These are phyloP conservation scores for Morpho deidamia DNA, from an alignment of 2,888 invertebrate species.

Conservation along the genomic window DNA sequence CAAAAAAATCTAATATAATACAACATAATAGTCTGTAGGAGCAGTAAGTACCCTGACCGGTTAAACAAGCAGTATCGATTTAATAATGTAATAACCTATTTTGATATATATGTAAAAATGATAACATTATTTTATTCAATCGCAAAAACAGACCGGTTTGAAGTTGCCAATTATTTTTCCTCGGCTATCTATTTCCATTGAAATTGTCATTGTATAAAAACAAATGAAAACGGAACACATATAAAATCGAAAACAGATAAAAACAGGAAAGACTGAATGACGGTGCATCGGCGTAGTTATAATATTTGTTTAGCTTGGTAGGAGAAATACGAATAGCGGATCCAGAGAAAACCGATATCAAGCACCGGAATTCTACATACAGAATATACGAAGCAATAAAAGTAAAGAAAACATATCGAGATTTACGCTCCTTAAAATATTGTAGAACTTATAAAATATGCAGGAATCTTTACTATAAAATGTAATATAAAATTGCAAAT, in stretches of 20 bases:
- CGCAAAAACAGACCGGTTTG: background rate
- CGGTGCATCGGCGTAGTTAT: slow-evolving; percentile 47
- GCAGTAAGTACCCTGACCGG: no score
- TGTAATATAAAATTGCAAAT: no score
- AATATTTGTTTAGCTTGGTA: slow-evolving; percentile 60
- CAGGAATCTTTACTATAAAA: no score
- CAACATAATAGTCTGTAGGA: no score
- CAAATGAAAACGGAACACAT: slow-evolving; percentile 20
- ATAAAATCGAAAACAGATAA: slow-evolving; percentile 15
- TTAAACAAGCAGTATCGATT: no score
- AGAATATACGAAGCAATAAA: slow-evolving; percentile 43
- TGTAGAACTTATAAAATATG: slow-evolving; percentile 20
- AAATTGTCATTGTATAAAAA: background rate
- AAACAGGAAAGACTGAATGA: slow-evolving; percentile 45
- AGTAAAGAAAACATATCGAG: slow-evolving; percentile 32
- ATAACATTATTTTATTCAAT: background rate
- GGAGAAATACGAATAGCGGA: slow-evolving; percentile 41
- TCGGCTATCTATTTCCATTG: background rate
- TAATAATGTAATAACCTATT: no score
- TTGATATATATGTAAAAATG: slow-evolving; percentile 1
- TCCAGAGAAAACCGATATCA: slow-evolving; percentile 28
- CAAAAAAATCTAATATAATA: no score
- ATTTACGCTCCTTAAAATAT: slow-evolving; percentile 42
- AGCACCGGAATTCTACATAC: slow-evolving; percentile 21
- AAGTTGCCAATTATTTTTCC: slow-evolving; percentile 4